Evolutionary conservation across 2,113 vertebrate genomes (phyloP).

Genomic region (Silurus meridionalis): DNA sequence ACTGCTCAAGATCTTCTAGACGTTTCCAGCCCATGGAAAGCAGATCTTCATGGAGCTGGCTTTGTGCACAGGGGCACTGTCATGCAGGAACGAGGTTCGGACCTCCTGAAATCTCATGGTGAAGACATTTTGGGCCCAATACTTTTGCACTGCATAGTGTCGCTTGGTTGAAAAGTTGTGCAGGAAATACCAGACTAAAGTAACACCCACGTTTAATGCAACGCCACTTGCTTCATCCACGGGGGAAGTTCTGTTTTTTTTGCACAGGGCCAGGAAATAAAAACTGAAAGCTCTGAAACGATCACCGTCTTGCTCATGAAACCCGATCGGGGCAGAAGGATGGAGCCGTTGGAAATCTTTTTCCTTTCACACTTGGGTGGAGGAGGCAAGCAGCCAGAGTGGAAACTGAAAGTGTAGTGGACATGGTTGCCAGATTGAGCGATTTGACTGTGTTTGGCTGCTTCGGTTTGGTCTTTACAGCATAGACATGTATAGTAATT

Average conservation of each 20-base stretch:
- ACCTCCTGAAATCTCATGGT: too few species aligned
- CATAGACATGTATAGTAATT: too few species aligned
- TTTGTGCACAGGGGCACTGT: too few species aligned
- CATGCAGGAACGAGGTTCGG: too few species aligned
- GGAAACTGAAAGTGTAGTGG: background rate
- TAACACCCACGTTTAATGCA: background rate
- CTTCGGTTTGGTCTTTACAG: background rate
- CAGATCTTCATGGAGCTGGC: too few species aligned
- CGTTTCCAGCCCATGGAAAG: too few species aligned
- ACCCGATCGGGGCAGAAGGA: background rate
- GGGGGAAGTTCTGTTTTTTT: background rate
- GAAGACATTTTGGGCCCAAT: too few species aligned
- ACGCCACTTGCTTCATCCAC: background rate
- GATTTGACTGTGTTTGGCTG: background rate
- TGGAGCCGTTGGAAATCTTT: background rate
- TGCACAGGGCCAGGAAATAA: background rate
- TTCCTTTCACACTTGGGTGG: background rate
- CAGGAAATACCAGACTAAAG: constrained; percentile 6
- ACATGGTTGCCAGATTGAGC: background rate
- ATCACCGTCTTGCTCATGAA: background rate
- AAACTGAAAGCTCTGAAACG: background rate
- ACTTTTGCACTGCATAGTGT: too few species aligned
- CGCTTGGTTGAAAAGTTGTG: background rate
- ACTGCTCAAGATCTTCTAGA: too few species aligned
- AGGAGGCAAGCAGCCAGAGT: background rate